A percentile compares a stretch with the other conserved stretches of the same genome.
phyloP scores from a whole-genome alignment of 2,888 invertebrate species.

The Criorhina ranunculi region DNA sequence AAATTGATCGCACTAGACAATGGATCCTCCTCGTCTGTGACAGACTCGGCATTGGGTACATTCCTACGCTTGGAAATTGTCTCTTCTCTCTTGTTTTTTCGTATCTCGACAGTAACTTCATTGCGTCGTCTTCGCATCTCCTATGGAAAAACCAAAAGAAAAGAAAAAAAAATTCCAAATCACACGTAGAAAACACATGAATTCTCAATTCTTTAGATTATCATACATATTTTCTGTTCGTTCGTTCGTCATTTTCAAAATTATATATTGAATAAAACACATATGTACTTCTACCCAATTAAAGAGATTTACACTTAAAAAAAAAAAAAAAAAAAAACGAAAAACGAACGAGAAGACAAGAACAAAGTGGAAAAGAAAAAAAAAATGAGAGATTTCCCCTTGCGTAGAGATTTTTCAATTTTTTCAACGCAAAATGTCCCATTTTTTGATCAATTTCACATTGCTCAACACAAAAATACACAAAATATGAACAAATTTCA shows the following conservation, averaged over 20 bases:
- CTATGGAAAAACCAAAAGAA: constrained; percentile 84
- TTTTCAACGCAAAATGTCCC: constrained; percentile 30
- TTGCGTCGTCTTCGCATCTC: constrained; percentile 98
- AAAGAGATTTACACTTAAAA: constrained; percentile 26
- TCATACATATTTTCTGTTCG: not conserved
- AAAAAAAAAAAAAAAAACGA: constrained; percentile 31
- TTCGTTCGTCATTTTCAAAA: constrained; percentile 16
- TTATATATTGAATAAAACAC: constrained; percentile 3
- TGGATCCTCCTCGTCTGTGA: constrained; percentile 91
- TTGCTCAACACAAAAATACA: constrained; percentile 21
- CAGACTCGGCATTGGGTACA: constrained; percentile 94
- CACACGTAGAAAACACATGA: constrained; percentile 8
- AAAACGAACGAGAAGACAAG: constrained; percentile 36
- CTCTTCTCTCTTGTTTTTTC: constrained; percentile 99
- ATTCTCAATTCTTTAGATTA: constrained; percentile 1
- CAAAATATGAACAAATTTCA: constrained; percentile 35
- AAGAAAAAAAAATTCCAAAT: constrained; percentile 20
- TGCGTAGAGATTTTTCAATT: constrained; percentile 52
- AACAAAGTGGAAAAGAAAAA: constrained; percentile 6
- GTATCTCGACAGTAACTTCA: constrained; percentile 97
- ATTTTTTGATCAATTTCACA: constrained; percentile 30
- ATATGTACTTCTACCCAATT: constrained; percentile 39
- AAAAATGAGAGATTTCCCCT: constrained; percentile 60
- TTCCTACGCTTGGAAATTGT: constrained; percentile 97
- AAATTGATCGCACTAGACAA: constrained; percentile 89